Conservation (phyloP, 2,797 vertebrate species). For the Varecia variegata region DNA sequence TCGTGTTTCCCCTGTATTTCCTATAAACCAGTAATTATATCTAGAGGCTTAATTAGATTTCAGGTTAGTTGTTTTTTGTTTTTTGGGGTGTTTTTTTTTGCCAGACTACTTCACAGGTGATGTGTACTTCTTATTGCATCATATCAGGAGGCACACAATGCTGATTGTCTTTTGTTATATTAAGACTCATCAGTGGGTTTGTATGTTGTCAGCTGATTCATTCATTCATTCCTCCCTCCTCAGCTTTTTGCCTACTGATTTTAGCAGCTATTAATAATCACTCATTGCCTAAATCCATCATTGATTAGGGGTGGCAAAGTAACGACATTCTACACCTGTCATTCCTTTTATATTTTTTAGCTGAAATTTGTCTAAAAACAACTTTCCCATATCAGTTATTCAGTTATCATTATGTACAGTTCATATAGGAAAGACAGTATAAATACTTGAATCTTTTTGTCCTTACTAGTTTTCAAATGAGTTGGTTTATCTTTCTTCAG, state of each 20-base stretch:
- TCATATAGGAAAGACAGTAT: not conserved
- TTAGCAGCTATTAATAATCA: not conserved
- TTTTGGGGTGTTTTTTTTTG: not conserved
- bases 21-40: not conserved
- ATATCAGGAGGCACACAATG: not conserved
- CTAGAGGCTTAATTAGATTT: not conserved
- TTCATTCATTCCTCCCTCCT: not conserved
- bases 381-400: not conserved
- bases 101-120: not conserved
- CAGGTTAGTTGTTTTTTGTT: not conserved
- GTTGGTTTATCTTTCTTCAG: not conserved
- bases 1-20: not conserved
- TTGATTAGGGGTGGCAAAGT: not conserved
- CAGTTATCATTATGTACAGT: not conserved
- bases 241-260: not conserved
- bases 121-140: not conserved
- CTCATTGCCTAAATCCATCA: not conserved
- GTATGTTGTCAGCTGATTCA: not conserved
- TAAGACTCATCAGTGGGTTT: not conserved
- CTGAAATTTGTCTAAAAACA: slow-evolving; percentile 30
- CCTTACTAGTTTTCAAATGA: not conserved
- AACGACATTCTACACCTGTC: not conserved
- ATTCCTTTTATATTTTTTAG: not conserved
- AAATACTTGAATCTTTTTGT: not conserved
- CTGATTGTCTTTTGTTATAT: not conserved